Evolutionary conservation across 2,797 vertebrate species (phyloP).

Genomic region (Eutrigla gurnardus): DNA sequence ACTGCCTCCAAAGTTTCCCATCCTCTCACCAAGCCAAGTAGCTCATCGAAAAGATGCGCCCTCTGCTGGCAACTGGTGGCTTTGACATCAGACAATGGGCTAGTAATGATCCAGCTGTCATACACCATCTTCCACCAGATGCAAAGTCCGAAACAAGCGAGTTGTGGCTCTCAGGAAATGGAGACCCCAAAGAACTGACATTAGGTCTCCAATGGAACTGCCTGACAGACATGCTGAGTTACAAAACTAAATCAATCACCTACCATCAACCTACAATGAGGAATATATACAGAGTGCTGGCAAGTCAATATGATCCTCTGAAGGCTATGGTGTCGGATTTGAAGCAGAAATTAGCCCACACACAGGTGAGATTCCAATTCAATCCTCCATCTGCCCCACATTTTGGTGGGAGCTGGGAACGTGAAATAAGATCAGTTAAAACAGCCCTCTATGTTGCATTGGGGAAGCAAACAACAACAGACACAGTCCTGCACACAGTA

Average conservation of each 20-base stretch:
- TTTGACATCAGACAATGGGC: conserved; percentile 2
- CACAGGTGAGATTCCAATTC: too few species aligned
- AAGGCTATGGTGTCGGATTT: neutral
- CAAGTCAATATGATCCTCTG: conserved; percentile 1
- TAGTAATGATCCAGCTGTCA: neutral
- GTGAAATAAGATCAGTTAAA: too few species aligned
- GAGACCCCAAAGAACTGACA: conserved; percentile 11
- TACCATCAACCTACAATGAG: conserved; percentile 9
- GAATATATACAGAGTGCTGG: conserved; percentile 5
- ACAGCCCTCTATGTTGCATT: too few species aligned
- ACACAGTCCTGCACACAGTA: too few species aligned
- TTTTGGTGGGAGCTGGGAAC: too few species aligned
- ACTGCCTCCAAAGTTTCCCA: neutral
- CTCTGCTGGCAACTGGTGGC: neutral
- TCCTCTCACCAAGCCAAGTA: neutral
- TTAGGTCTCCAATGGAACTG: neutral
- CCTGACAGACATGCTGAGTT: neutral
- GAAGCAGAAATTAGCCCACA: too few species aligned
- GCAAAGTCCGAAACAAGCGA: neutral
- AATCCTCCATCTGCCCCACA: too few species aligned
- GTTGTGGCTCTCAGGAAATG: neutral
- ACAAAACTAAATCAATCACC: neutral
- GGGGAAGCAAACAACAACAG: too few species aligned
- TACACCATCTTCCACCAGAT: neutral
- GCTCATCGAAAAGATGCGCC: neutral